phyloP scores from a whole-genome alignment of 2,113 vertebrate species.

The Cyanoderma ruficeps region DNA sequence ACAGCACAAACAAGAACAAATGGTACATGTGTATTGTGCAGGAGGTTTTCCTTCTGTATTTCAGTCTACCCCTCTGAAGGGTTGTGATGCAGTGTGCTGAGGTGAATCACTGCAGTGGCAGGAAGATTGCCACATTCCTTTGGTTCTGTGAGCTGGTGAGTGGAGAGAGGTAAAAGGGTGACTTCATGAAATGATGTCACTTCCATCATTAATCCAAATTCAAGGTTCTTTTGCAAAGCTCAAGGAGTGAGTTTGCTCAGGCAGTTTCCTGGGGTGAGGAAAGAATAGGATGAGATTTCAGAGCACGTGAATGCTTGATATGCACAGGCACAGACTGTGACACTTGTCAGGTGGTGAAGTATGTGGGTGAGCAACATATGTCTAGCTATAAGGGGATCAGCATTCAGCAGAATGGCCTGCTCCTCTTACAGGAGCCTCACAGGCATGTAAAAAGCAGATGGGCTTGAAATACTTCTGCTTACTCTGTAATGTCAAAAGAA shows the following conservation, averaged over 20 bases:
- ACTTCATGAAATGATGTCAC: neutral
- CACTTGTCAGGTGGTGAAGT: conserved; percentile 31
- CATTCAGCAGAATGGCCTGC: neutral
- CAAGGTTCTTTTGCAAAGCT: neutral
- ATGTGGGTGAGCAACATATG: conserved; percentile 52
- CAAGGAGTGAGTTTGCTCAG: neutral
- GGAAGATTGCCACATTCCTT: neutral
- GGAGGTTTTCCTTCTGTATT: neutral
- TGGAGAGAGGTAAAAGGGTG: neutral
- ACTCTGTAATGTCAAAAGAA: neutral
- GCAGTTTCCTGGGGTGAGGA: neutral
- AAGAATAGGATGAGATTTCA: neutral
- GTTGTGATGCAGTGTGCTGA: neutral
- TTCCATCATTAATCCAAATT: neutral
- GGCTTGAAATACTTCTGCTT: neutral
- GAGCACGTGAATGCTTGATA: conserved; percentile 20
- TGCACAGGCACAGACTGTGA: conserved; percentile 37
- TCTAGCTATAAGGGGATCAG: neutral
- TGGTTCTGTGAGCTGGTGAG: neutral
- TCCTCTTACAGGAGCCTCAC: neutral
- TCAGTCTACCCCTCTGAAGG: neutral
- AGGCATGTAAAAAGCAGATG: neutral
- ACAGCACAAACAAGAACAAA: neutral
- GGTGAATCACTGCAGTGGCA: neutral
- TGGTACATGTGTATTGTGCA: fast-evolving